Evolutionary conservation across 2,113 vertebrate species (phyloP).

Genomic region (Cardinalis cardinalis): DNA sequence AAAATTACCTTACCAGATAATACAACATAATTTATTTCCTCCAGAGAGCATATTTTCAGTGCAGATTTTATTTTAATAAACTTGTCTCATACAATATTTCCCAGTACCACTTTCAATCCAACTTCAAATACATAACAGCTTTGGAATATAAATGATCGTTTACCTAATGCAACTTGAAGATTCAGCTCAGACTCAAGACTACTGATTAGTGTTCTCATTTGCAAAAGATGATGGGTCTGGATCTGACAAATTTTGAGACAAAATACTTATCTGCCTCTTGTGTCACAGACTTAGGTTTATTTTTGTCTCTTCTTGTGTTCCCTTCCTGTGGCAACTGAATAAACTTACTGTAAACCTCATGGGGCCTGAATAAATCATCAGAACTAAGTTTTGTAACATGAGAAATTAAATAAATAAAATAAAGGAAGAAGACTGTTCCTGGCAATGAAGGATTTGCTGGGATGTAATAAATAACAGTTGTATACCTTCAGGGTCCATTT

Average conservation of each 20-base stretch:
- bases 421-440: background rate
- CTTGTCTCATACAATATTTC: background rate
- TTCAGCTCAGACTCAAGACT: background rate
- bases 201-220: constrained; percentile 17
- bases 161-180: constrained; percentile 1
- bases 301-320: constrained; percentile 1
- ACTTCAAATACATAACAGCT: background rate
- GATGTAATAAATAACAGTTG: background rate
- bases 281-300: background rate
- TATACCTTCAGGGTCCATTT: background rate
- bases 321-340: background rate
- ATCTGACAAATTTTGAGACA: background rate
- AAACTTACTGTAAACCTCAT: background rate
- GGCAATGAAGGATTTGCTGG: background rate
- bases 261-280: background rate
- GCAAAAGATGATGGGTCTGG: background rate
- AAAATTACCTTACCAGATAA: background rate
- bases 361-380: background rate
- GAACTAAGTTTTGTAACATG: background rate
- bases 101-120: background rate
- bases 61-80: constrained; percentile 7
- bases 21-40: background rate
- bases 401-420: background rate
- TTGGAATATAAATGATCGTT: constrained; percentile 14
- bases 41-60: background rate